Percentiles rank a stretch among this genome's conserved stretches.
phyloP scores from a whole-genome alignment of 2,888 invertebrate genomes.

The Exocentrus adspersus region DNA sequence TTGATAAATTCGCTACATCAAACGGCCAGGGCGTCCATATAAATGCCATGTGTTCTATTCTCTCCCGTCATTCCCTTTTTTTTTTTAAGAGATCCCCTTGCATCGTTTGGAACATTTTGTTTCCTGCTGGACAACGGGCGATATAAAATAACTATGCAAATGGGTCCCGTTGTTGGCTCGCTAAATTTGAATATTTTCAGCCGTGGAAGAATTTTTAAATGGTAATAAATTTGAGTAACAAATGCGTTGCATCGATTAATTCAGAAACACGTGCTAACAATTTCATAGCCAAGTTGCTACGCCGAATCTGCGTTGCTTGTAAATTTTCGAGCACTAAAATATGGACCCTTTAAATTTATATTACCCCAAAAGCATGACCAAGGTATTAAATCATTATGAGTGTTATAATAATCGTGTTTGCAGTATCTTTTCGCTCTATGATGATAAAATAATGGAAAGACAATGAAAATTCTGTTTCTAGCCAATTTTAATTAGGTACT shows the following conservation, averaged over 20 bases:
- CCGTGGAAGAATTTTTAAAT: not conserved
- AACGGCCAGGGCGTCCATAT: not conserved
- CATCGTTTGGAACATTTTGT: not conserved
- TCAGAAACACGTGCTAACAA: not conserved
- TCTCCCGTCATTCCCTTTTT: not conserved
- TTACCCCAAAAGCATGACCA: not conserved
- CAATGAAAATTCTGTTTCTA: too few relatives aligned
- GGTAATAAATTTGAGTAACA: conserved; percentile 3
- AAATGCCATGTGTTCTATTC: not conserved
- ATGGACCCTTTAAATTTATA: not conserved
- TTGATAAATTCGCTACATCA: not conserved
- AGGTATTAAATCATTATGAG: not conserved
- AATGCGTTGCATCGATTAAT: conserved; percentile 1
- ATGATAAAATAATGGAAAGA: too few relatives aligned
- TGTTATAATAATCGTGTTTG: not conserved
- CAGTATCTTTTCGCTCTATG: too few relatives aligned
- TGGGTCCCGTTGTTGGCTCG: not conserved
- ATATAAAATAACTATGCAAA: conserved; percentile 1
- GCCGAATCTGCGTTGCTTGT: not conserved
- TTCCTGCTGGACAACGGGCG: not conserved
- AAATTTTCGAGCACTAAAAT: not conserved
- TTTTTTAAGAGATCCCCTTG: not conserved
- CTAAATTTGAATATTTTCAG: conserved; percentile 1
- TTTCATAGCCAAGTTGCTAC: not conserved
- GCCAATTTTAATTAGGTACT: too few relatives aligned